phyloP scores from a whole-genome alignment of 1,140 invertebrate genomes.

The Zaprionus tsacasi region DNA sequence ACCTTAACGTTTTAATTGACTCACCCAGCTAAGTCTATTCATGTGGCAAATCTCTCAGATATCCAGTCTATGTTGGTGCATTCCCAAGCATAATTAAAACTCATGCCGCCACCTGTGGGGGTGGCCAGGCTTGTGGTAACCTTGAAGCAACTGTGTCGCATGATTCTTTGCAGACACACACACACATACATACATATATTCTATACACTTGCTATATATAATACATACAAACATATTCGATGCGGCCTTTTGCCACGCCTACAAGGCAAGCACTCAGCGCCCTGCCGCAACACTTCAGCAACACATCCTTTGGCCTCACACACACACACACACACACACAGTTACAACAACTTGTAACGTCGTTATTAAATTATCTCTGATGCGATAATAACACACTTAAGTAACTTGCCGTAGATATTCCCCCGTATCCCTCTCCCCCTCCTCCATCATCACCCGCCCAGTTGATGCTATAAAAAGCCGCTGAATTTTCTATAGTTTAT shows the following conservation, averaged over 20 bases:
- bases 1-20: slow-evolving; percentile 10
- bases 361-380: slow-evolving; percentile 82
- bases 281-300: slow-evolving; percentile 72
- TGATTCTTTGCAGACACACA: slow-evolving; percentile 6
- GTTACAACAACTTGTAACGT: slow-evolving; percentile 41
- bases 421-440: not conserved
- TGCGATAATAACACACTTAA: slow-evolving; percentile 80
- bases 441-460: not conserved
- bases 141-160: slow-evolving; percentile 28
- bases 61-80: not conserved
- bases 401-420: slow-evolving; percentile 44
- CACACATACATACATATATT: not conserved
- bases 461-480: slow-evolving; percentile 71
- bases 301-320: slow-evolving; percentile 71
- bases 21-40: not conserved
- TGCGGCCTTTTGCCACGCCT: slow-evolving; percentile 36
- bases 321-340: slow-evolving; percentile 18
- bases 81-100: slow-evolving; percentile 27
- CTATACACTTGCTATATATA: not conserved
- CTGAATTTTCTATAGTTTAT: slow-evolving; percentile 81
- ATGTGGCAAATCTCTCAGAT: not conserved
- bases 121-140: slow-evolving; percentile 6
- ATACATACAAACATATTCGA: not conserved
- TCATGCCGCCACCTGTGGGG: slow-evolving; percentile 21
- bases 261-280: slow-evolving; percentile 61